These are phyloP conservation scores for Pterophyllum scalare DNA, from an alignment of 2,113 vertebrate species.

Conservation along the genomic window DNA sequence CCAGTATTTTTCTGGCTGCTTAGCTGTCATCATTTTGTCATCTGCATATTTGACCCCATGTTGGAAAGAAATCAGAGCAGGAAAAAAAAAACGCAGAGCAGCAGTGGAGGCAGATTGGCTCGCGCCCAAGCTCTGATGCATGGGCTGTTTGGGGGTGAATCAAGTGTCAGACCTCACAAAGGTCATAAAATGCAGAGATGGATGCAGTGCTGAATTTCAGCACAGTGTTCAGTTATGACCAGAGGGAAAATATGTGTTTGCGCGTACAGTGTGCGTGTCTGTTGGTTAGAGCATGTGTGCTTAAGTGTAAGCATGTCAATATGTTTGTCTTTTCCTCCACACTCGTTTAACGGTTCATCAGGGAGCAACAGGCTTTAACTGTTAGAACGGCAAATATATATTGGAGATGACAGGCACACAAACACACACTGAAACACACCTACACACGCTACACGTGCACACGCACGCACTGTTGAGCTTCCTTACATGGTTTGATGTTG, in stretches of 20 bases:
- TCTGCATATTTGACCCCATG: conserved; percentile 23
- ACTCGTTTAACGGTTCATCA: conserved; percentile 46
- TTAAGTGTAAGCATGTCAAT: conserved; percentile 18
- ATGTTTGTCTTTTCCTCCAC: conserved; percentile 56
- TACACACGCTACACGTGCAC: neutral
- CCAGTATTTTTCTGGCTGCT: conserved; percentile 35
- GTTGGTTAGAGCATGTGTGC: conserved; percentile 21
- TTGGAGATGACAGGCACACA: conserved; percentile 26
- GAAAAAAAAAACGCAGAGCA: conserved; percentile 14
- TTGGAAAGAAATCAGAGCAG: conserved; percentile 24
- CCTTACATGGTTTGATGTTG: conserved; percentile 23
- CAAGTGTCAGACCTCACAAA: conserved; percentile 33
- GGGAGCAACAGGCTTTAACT: conserved; percentile 28
- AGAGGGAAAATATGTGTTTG: neutral
- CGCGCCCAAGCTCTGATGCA: conserved; percentile 51
- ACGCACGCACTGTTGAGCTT: conserved; percentile 11
- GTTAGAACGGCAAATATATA: conserved; percentile 10
- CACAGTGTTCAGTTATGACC: conserved; percentile 25
- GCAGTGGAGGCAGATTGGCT: conserved; percentile 42
- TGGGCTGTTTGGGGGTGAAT: conserved; percentile 47
- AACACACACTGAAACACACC: conserved; percentile 13
- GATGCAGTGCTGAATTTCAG: conserved; percentile 47
- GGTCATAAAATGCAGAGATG: conserved; percentile 55
- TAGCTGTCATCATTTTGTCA: conserved; percentile 53
- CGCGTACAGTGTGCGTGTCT: neutral